These are phyloP conservation scores for Brachionus paranguensis DNA, from an alignment of 1,140 invertebrate genomes.

Conservation along the genomic window DNA sequence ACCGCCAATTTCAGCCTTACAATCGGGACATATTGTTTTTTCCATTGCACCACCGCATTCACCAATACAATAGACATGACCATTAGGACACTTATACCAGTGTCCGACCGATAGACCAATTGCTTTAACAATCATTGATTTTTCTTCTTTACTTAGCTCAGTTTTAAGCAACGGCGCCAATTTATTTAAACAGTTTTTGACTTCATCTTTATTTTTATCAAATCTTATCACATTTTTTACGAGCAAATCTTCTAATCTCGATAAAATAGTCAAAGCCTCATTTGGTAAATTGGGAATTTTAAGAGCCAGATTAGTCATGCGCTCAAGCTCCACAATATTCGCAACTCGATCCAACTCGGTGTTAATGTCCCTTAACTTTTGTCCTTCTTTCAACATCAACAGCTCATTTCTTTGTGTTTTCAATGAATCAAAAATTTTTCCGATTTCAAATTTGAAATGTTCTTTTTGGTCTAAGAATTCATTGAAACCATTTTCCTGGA, in stretches of 20 bases:
- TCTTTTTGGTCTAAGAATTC: neutral
- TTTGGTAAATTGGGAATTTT: neutral
- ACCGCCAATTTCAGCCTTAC: slow-evolving; percentile 63
- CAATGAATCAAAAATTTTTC: neutral
- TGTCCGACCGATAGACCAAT: slow-evolving; percentile 62
- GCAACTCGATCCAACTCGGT: neutral
- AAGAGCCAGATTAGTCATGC: neutral
- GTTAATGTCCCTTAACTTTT: neutral
- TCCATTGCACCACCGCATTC: slow-evolving; percentile 66
- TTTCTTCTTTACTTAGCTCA: slow-evolving; percentile 53
- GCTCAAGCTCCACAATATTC: neutral
- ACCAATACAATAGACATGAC: slow-evolving; percentile 42
- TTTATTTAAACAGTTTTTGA: neutral
- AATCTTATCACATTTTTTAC: neutral
- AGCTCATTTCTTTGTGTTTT: neutral
- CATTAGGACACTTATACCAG: slow-evolving; percentile 69
- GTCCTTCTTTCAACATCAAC: neutral
- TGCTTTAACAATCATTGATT: slow-evolving; percentile 61
- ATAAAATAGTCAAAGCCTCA: neutral
- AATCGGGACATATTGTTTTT: slow-evolving; percentile 61
- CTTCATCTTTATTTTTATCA: neutral
- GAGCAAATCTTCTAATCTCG: neutral
- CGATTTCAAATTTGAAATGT: neutral
- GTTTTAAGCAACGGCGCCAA: neutral
- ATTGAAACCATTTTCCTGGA: neutral